Base-by-base conservation (phyloP, 1,140 invertebrate species). In the Zaprionus taronus region DNA sequence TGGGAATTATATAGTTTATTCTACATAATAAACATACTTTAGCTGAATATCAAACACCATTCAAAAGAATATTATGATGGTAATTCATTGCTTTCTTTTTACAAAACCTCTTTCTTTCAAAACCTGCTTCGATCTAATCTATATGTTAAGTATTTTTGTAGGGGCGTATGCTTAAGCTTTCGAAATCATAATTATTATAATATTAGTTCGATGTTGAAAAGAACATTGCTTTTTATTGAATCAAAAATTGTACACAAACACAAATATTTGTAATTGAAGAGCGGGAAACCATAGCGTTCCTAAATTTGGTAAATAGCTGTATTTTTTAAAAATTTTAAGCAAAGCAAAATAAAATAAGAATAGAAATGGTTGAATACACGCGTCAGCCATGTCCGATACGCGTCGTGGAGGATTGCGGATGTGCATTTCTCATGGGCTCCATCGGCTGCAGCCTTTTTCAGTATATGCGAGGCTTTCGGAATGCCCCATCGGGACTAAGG, bases 391-490 rank as follows among this genome's bases (percentile, higher is more conserved):
- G 85, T 69, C 85, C 85, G 7, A 80, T 90, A 34, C 69, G 85
- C 34, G 81, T 90, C 51, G 81, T 90, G 6, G 85, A 90, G 73
- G 85, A 90, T 60, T 85, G 81, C 31, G 85, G 85, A 14, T 90
- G 85, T 55, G 86, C 86, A 28, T 90, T 90, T 36, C 62, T 90
- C 68, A 90, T 90, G 86, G 85, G 85, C 41, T 68, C 71, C 31
- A 73, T 90, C 28, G 85, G 85, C 6, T 86, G 85, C 3, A 77
- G 73, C 15, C 26, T 90, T 38, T 91, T 91, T 26, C 79, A 90
- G 58, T 82, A 53, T 69, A 22, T 80, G 53, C 72, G 72, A 51
- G 85, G 85, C 15, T 90, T 90, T n/a, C 69, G 86, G 3, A 85
- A 90, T 53, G 68, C 85, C 0, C 85, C 85, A 0, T 14, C 71